A percentile compares a stretch with the other conserved stretches of the same genome.
Evolutionary conservation across 1,140 invertebrate genomes (phyloP).

Genomic region (Mycetomoellerius zeteki): DNA sequence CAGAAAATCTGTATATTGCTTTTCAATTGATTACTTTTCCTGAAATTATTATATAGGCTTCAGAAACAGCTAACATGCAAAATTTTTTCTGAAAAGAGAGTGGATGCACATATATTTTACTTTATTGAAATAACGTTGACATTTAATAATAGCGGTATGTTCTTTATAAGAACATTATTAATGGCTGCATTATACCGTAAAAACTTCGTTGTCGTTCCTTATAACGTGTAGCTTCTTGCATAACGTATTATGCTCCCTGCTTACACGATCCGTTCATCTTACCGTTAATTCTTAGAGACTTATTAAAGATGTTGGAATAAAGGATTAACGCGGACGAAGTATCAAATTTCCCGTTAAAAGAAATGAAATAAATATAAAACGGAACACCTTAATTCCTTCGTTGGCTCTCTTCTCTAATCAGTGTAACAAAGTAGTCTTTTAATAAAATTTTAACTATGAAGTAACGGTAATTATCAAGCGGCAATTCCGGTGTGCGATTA

Average conservation of each 20-base stretch:
- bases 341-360: constrained; percentile 30
- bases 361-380: constrained; percentile 49
- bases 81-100: neutral
- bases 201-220: constrained; percentile 31
- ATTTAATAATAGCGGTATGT: constrained; percentile 33
- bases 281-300: constrained; percentile 25
- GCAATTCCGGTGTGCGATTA: neutral
- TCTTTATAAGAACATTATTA: constrained; percentile 48
- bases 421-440: constrained; percentile 48
- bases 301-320: constrained; percentile 52
- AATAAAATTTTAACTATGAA: constrained; percentile 37
- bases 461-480: constrained; percentile 61
- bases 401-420: constrained; percentile 21
- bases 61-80: neutral
- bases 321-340: constrained; percentile 9
- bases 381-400: neutral
- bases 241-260: neutral
- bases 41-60: neutral
- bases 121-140: constrained; percentile 39
- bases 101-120: neutral
- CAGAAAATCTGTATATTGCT: neutral
- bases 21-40: neutral
- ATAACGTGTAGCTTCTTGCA: constrained; percentile 26
- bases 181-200: neutral
- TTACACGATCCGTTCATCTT: constrained; percentile 23